phyloP scores from a whole-genome alignment of 2,797 vertebrate species.

The Enteromius afrohamiltoni region DNA sequence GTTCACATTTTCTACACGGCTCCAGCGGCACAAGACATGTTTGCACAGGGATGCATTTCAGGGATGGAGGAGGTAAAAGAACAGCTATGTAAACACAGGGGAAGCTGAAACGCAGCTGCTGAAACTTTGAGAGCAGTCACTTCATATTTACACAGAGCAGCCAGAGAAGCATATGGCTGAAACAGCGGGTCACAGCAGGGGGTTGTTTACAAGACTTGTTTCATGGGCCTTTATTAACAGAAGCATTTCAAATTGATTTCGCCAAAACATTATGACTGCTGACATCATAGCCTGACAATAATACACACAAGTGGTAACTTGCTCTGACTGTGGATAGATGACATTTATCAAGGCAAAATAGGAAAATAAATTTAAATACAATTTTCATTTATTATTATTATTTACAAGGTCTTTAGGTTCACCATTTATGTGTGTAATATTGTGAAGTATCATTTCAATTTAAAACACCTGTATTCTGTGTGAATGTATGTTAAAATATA shows the following conservation, averaged over 20 bases:
- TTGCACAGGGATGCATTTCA: slow-evolving; percentile 15
- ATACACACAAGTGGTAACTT: neutral
- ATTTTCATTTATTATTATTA: too few species aligned
- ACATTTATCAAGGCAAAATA: too few species aligned
- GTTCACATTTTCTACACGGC: neutral
- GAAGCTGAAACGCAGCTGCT: slow-evolving; percentile 21
- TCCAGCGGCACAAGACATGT: neutral
- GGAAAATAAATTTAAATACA: too few species aligned
- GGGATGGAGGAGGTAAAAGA: slow-evolving; percentile 21
- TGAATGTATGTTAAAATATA: too few species aligned
- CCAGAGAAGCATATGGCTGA: slow-evolving; percentile 36
- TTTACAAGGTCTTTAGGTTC: neutral
- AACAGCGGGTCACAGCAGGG: slow-evolving; percentile 4
- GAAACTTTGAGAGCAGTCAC: slow-evolving; percentile 36
- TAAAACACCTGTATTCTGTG: neutral
- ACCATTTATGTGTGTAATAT: neutral
- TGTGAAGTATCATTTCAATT: neutral
- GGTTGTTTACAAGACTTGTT: slow-evolving; percentile 8
- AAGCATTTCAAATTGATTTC: slow-evolving; percentile 17
- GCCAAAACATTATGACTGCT: neutral
- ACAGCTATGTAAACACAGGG: slow-evolving; percentile 57
- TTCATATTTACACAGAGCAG: slow-evolving; percentile 25
- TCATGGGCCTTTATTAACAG: slow-evolving; percentile 16
- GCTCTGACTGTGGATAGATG: neutral
- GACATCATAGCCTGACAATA: neutral